Conservation (phyloP, 2,888 invertebrate genomes). For the Lithophane leautieri region DNA sequence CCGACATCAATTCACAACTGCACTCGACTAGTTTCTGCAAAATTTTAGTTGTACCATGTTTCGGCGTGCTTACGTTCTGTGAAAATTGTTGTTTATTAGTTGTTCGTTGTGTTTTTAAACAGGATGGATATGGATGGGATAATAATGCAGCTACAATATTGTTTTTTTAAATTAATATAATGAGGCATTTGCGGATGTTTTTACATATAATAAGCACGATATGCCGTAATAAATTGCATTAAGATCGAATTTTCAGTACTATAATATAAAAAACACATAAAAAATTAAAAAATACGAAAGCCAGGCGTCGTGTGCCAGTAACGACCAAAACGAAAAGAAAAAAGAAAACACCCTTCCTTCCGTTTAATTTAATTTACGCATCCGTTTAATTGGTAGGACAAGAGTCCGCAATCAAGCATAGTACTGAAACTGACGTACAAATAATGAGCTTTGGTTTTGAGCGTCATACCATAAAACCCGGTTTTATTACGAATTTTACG, state of each 20-base stretch:
- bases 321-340: conserved; percentile 53
- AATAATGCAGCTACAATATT: background rate
- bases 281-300: conserved; percentile 2
- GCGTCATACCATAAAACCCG: conserved; percentile 72
- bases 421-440: conserved; percentile 73
- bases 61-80: conserved; percentile 13
- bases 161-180: background rate
- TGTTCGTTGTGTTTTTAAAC: conserved; percentile 13
- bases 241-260: background rate
- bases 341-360: conserved; percentile 65
- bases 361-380: conserved; percentile 77
- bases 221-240: background rate
- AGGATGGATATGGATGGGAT: background rate
- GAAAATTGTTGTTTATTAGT: conserved; percentile 26
- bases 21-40: conserved; percentile 55
- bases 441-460: conserved; percentile 74
- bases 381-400: conserved; percentile 75
- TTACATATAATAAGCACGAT: background rate
- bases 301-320: conserved; percentile 31
- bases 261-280: background rate
- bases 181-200: background rate
- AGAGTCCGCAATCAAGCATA: conserved; percentile 74
- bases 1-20: conserved; percentile 71
- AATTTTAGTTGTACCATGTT: conserved; percentile 41
- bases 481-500: conserved; percentile 78